Conservation (phyloP, 2,888 invertebrate species). For the Bibio marci region DNA sequence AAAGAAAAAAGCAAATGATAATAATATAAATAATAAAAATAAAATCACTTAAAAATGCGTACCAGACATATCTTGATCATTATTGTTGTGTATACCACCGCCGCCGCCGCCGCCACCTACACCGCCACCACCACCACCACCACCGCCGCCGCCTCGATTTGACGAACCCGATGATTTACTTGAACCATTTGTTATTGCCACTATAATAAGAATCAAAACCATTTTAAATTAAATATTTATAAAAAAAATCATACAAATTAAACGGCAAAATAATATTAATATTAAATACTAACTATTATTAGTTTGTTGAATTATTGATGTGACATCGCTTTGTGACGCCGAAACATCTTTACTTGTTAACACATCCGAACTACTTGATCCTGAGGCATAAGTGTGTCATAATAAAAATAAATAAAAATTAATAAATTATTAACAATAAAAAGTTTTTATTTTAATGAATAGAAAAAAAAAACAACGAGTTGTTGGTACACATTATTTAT, state of each 20-base stretch:
- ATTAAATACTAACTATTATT: slow-evolving; percentile 21
- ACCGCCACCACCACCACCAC: not conserved
- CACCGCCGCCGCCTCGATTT: slow-evolving; percentile 19
- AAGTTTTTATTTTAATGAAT: not conserved
- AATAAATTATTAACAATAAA: not conserved
- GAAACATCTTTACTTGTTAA: slow-evolving; percentile 31
- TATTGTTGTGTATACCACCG: slow-evolving; percentile 9
- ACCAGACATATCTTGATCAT: slow-evolving; percentile 28
- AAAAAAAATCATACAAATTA: too few species aligned
- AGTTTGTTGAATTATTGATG: slow-evolving; percentile 30
- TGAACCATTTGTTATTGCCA: slow-evolving; percentile 29
- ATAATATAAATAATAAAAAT: too few species aligned
- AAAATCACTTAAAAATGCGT: slow-evolving; percentile 13
- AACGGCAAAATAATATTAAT: not conserved
- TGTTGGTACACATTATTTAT: too few species aligned
- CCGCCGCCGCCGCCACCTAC: slow-evolving; percentile 14
- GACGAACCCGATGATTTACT: slow-evolving; percentile 30
- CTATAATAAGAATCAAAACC: slow-evolving; percentile 6
- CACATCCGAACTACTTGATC: slow-evolving; percentile 29
- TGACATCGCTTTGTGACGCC: slow-evolving; percentile 30
- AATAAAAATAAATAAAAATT: not conserved
- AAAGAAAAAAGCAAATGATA: too few species aligned
- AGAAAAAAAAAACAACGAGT: too few species aligned
- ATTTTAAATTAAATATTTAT: too few species aligned
- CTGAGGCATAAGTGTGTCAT: slow-evolving; percentile 9